phyloP scores from a whole-genome alignment of 2,888 invertebrate species.

The Eilema caniola region DNA sequence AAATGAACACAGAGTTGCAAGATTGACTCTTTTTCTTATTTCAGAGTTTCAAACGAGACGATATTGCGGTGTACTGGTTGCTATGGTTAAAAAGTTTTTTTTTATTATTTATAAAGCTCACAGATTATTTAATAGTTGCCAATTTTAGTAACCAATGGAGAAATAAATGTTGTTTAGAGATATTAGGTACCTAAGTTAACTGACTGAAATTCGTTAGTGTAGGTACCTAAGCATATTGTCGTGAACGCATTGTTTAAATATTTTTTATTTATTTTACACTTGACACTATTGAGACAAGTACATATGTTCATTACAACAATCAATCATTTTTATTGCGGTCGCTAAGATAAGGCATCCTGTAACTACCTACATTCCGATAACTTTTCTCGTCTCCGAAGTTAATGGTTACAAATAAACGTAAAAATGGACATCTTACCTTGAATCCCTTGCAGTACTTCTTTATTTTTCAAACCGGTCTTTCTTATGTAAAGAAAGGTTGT shows the following conservation, averaged over 20 bases:
- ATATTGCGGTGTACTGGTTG: too few relatives aligned
- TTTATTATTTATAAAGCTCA: too few relatives aligned
- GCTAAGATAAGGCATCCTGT: slow-evolving; percentile 16
- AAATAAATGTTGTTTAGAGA: too few relatives aligned
- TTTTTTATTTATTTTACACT: slow-evolving; percentile 2
- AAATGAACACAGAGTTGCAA: too few relatives aligned
- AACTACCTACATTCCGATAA: slow-evolving; percentile 25
- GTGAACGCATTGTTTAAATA: background rate
- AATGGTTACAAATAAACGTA: background rate
- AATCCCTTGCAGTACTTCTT: slow-evolving; percentile 33
- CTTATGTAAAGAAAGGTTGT: slow-evolving; percentile 39
- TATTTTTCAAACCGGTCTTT: slow-evolving; percentile 37
- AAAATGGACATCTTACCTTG: slow-evolving; percentile 37
- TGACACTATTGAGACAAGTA: slow-evolving; percentile 2
- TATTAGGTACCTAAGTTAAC: too few relatives aligned
- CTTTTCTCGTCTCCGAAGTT: slow-evolving; percentile 9
- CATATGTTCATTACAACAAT: slow-evolving; percentile 14
- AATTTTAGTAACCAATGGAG: too few relatives aligned
- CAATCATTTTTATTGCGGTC: slow-evolving; percentile 18
- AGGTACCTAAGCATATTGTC: background rate
- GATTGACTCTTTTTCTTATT: too few relatives aligned
- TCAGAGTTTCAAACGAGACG: too few relatives aligned
- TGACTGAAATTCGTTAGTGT: background rate
- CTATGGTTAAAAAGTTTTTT: too few relatives aligned
- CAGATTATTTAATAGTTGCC: background rate